Percentiles rank a stretch among this genome's conserved stretches.
These are phyloP conservation scores for Recurvirostra avosetta DNA, from an alignment of 2,113 vertebrate genomes.

Conservation along the genomic window DNA sequence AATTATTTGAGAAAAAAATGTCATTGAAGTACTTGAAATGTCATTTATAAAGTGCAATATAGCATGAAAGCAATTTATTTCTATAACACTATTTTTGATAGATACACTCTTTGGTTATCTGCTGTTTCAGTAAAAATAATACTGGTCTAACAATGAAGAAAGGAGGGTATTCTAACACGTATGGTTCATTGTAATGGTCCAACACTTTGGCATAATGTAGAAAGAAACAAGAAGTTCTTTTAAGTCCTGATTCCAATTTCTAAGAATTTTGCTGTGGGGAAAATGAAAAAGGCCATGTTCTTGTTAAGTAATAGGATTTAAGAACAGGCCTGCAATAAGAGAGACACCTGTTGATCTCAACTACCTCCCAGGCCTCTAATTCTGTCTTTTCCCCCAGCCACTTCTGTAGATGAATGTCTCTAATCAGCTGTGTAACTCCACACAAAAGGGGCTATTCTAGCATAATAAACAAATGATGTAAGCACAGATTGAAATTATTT, in stretches of 20 bases:
- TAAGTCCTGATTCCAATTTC: not conserved
- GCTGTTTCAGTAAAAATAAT: not conserved
- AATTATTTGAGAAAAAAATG: not conserved
- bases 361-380: not conserved
- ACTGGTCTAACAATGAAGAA: not conserved
- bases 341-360: not conserved
- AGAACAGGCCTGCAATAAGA: not conserved
- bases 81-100: not conserved
- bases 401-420: rapidly evolving
- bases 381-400: not conserved
- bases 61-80: not conserved
- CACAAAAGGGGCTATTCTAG: not conserved
- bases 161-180: not conserved
- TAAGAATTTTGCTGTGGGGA: not conserved
- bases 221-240: not conserved
- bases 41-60: not conserved
- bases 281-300: not conserved
- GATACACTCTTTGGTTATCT: not conserved
- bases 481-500: not conserved
- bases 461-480: not conserved
- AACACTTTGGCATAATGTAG: not conserved
- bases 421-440: not conserved
- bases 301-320: not conserved
- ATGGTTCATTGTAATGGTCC: not conserved
- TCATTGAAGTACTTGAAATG: not conserved